Evolutionary conservation across 1,140 invertebrate species (phyloP).

Genomic region (Brachionus asplanchnoidis): DNA sequence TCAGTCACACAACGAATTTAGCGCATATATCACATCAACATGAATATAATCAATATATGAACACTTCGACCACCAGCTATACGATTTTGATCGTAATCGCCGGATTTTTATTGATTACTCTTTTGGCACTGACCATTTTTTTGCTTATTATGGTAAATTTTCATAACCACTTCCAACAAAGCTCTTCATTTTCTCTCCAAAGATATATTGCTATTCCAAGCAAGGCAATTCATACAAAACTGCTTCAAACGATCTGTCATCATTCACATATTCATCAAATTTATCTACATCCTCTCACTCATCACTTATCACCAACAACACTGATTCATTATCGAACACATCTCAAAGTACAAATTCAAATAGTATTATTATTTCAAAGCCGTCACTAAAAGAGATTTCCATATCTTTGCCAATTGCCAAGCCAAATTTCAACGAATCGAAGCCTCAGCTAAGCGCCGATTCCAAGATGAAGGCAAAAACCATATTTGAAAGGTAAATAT

Average conservation of each 20-base stretch:
- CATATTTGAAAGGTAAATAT: conserved; percentile 34
- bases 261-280: conserved; percentile 18
- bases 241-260: not conserved
- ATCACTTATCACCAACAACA: conserved; percentile 23
- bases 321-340: conserved; percentile 1
- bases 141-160: conserved; percentile 24
- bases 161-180: not conserved
- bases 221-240: conserved; percentile 4
- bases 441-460: conserved; percentile 19
- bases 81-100: conserved; percentile 22
- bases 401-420: conserved; percentile 25
- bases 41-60: not conserved
- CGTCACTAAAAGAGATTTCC: conserved; percentile 23
- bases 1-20: not conserved
- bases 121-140: not conserved
- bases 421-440: conserved; percentile 26
- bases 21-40: not conserved
- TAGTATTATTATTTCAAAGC: not conserved
- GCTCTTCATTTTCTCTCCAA: not conserved
- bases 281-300: conserved; percentile 18
- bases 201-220: conserved; percentile 31
- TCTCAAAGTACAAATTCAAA: not conserved
- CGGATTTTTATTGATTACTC: not conserved
- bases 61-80: not conserved
- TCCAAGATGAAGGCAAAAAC: conserved; percentile 38